Evolutionary conservation across 2,888 invertebrate species (phyloP).

Genomic region (Habrosyne pyritoides): DNA sequence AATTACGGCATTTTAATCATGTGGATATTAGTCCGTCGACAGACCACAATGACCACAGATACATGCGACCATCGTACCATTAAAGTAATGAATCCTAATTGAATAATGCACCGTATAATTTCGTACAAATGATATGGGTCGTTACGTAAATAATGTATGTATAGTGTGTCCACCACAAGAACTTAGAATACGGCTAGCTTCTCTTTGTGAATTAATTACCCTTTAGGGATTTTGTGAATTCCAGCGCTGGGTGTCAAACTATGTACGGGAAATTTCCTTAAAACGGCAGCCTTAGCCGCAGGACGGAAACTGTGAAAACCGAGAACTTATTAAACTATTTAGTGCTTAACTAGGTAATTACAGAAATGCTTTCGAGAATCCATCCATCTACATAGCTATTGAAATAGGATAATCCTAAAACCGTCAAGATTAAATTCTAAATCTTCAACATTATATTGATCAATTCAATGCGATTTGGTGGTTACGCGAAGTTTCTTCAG

Average conservation of each 20-base stretch:
- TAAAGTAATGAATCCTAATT: not conserved
- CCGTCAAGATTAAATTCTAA: not conserved
- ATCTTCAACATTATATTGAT: too few relatives aligned
- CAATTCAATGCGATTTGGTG: too few relatives aligned
- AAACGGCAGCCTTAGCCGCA: not conserved
- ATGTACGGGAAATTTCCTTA: not conserved
- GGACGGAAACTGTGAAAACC: not conserved
- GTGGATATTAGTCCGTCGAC: not conserved
- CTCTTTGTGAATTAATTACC: not conserved
- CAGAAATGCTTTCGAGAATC: not conserved
- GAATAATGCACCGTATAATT: not conserved
- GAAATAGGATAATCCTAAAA: not conserved
- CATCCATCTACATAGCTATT: too few relatives aligned
- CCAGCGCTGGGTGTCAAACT: not conserved
- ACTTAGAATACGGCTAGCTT: not conserved
- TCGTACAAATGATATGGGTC: not conserved
- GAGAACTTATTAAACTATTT: not conserved
- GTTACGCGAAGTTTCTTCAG: too few relatives aligned
- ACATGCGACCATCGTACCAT: not conserved
- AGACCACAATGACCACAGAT: not conserved
- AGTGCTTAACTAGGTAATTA: not conserved
- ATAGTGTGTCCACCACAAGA: not conserved
- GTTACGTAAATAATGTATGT: not conserved
- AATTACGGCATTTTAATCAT: not conserved
- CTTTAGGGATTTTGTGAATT: not conserved